Base-by-base conservation (phyloP, 2,797 vertebrate species). In the Arnoldichthys spilopterus region DNA sequence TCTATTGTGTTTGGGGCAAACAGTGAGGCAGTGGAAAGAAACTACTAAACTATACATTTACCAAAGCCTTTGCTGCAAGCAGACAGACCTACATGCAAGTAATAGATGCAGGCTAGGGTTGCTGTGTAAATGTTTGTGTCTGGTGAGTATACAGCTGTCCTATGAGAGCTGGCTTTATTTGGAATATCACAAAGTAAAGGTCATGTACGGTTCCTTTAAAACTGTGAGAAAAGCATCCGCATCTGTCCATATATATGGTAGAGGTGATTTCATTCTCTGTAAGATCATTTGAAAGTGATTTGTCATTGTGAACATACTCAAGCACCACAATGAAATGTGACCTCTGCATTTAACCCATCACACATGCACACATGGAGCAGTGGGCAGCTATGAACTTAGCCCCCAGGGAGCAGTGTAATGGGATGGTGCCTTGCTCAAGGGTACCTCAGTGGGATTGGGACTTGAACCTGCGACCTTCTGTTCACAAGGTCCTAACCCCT, bases 61-160 rank as follows among this genome's bases (percentile, higher is more conserved):
- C 13, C 40, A 47, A 16, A 68, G 64, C 22, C 24, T 45, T 47
- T 28, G 40, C 26, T 43, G 6, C 12, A 8, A 47, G 43, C n/a
- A 47, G n/a, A 67, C 4, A 26, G 58, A 11, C 58, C 15, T 18
- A 32, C 24, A 16, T 47, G 40, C 6, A 40, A 34, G 22, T 47
- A 68, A 12, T 47, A 1, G 4, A 47, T 47, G 6, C 22, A 68
- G 5, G 40, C 43, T 47, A 13, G 3, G 15, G 45, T 45, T 49
- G 66, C 26, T 68, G 66, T 18, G 43, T 68, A 68, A 68, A 68
- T 68, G 66, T 68, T 67, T 67, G 64, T 67, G 49, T 68, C 43
- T 49, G 43, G 24, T 28, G 45, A 28, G 45, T 68, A 68, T 28
- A 68, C 43, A 68, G 15, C 16, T 26, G 8, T 45, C 61, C n/a